Evolutionary conservation across 2,888 invertebrate species (phyloP), one percentile per base, ranked within the genome.

Genomic region (Rhamnusium bicolor): DNA sequence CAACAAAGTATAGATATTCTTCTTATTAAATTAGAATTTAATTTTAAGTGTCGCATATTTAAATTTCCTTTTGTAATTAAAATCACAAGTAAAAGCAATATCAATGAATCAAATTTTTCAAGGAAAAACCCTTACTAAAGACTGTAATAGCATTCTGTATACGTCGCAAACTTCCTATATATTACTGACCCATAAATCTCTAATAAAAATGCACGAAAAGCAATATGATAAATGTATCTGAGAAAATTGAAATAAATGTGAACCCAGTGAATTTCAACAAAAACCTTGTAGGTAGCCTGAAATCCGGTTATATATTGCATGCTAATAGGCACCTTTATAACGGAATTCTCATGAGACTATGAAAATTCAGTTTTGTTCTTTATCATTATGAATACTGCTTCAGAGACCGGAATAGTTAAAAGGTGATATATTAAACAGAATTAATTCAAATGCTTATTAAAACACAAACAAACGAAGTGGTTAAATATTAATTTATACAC

Each of bases 211-310:
- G 70, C 46, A 63, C 53, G 54, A 16, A 47, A 47, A 56, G 60
- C 16, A 49, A 18, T 63, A 49, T 65, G 63, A 70, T 63, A 62
- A 63, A 70, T 70, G 56, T 63, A 27, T 56, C 32, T 46, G 27
- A 29, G n/a, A 46, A 18, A 70, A 70, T 70, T 51, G 70, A 70
- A 63, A 70, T 49, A 56, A 70, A 70, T 70, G 70, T 63, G 63
- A 63, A 70, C 72, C 72, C 66, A 58, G 66, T 61, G 66, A 67
- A 46, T 72, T 68, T 61, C 46, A 54, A 54, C 65, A 53, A 60
- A 72, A 67, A 66, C 60, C 14, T 49, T 16, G 47, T 21, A 53
- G 60, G 27, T 58, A 49, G 29, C 67, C 1, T 32, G 16, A 71
- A 71, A 40, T 21, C 60, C n/a, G 49, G 53, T 53, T 60, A 72